Evolutionary conservation across 2,797 vertebrate genomes (phyloP), one percentile per base, ranked within the genome.

Genomic region (Xenops minutus): DNA sequence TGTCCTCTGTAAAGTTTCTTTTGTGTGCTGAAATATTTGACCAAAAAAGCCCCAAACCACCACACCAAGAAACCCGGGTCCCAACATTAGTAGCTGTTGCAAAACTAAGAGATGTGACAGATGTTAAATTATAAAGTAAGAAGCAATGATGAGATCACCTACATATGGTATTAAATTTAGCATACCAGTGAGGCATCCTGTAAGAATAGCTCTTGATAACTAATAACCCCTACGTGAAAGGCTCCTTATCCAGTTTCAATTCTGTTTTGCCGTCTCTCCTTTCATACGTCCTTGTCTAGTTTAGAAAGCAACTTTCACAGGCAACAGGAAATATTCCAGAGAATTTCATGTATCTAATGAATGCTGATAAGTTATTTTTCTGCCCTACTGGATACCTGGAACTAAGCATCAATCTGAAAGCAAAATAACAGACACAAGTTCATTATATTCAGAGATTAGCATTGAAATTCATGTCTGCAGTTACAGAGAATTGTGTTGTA

Each of bases 361-460:
- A 96, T 95, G 78, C 88, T 95, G 92, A 95, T 96, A 96, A 89
- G 84, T 96, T 92, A 95, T 96, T 97, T 96, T 92, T 92, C 93
- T 91, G 85, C 95, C 88, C 93, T 95, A 95, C 94, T 96, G 96
- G 95, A 97, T 95, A 84, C 69, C 83, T 93, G 66, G 79, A 95
- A 95, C 61, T 68, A 94, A 87, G 92, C 85, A 89, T 91, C 72
- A 89, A 86, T 92, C 75, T 78, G 67, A 94, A 34, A 89, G 79
- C 19, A 83, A 96, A 96, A 95, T 91, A 92, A 89, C 63, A 92
- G 93, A 63, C n/a, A 79, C 68, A 95, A 91, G 78, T 93, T 96
- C 75, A 93, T 92, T 93, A 91, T 81, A 96, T 92, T 96, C 92
- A 94, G 90, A 85, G 68, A 78, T 68, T 88, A 94, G 58, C 82